phyloP scores from a whole-genome alignment of 2,113 vertebrate genomes.

The Phylloscopus whistleri region DNA sequence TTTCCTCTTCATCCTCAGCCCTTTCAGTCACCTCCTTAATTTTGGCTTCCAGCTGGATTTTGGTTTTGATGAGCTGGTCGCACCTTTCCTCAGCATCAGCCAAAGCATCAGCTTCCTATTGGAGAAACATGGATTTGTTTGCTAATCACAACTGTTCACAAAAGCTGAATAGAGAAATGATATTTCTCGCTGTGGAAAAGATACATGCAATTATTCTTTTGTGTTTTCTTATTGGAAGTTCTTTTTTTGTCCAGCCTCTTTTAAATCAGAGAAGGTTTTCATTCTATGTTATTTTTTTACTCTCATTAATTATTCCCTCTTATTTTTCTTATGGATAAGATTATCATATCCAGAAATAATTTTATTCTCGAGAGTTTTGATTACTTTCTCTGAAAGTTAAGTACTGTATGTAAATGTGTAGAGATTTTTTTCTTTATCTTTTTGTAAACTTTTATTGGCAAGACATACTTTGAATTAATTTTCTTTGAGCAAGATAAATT shows the following conservation, averaged over 20 bases:
- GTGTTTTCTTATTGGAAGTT: not conserved
- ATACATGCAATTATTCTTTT: not conserved
- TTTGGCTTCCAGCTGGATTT: conserved; percentile 84
- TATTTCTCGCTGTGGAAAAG: accelerated
- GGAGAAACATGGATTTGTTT: not conserved
- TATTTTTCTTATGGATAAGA: not conserved
- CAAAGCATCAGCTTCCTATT: conserved; percentile 48
- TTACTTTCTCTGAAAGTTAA: not conserved
- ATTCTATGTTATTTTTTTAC: not conserved
- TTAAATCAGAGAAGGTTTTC: too few species aligned
- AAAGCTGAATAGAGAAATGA: accelerated
- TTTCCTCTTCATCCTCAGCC: conserved; percentile 83
- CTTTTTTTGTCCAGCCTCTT: not conserved
- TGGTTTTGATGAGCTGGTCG: conserved; percentile 85
- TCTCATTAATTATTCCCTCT: not conserved
- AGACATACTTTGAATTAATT: too few species aligned
- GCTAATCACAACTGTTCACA: accelerated
- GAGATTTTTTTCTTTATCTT: not conserved
- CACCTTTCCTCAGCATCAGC: conserved; percentile 87
- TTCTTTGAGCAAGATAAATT: accelerated
- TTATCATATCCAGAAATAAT: too few species aligned
- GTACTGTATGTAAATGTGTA: too few species aligned
- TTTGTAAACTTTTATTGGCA: not conserved
- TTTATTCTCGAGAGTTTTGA: not conserved
- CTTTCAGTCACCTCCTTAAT: conserved; percentile 81